These are phyloP conservation scores for Sphaerophoria taeniata DNA, from an alignment of 2,888 invertebrate species.

Conservation along the genomic window DNA sequence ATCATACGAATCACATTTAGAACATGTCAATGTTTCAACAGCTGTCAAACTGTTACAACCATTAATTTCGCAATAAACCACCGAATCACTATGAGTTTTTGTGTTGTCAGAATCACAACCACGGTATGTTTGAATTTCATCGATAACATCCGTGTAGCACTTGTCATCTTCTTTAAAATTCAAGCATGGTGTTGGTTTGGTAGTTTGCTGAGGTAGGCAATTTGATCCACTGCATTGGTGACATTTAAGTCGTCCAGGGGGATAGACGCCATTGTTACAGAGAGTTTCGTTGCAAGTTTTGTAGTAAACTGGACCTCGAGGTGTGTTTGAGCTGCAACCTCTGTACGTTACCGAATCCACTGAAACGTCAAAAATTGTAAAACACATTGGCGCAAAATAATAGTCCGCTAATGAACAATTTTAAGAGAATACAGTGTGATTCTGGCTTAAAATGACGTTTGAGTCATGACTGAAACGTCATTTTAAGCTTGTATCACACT, in stretches of 20 bases:
- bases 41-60: constrained; percentile 78
- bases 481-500: too few species aligned
- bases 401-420: too few species aligned
- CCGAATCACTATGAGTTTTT: constrained; percentile 68
- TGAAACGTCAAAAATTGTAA: constrained; percentile 61
- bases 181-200: constrained; percentile 77
- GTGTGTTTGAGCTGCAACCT: constrained; percentile 78
- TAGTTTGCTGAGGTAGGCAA: constrained; percentile 73
- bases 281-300: constrained; percentile 77
- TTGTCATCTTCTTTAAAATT: constrained; percentile 77
- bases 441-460: too few species aligned
- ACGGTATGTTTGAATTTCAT: constrained; percentile 75
- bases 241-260: constrained; percentile 79
- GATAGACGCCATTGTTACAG: constrained; percentile 79
- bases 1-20: constrained; percentile 76
- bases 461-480: too few species aligned
- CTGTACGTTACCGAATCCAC: constrained; percentile 79
- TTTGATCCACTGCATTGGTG: constrained; percentile 78
- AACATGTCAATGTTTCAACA: constrained; percentile 76
- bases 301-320: constrained; percentile 77
- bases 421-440: too few species aligned
- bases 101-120: constrained; percentile 78
- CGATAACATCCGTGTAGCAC: constrained; percentile 78
- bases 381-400: too few species aligned
- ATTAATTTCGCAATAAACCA: constrained; percentile 77